Percentiles rank a stretch among this genome's conserved stretches.
Evolutionary conservation across 2,113 vertebrate species (phyloP).

Genomic region (Mobula hypostoma): DNA sequence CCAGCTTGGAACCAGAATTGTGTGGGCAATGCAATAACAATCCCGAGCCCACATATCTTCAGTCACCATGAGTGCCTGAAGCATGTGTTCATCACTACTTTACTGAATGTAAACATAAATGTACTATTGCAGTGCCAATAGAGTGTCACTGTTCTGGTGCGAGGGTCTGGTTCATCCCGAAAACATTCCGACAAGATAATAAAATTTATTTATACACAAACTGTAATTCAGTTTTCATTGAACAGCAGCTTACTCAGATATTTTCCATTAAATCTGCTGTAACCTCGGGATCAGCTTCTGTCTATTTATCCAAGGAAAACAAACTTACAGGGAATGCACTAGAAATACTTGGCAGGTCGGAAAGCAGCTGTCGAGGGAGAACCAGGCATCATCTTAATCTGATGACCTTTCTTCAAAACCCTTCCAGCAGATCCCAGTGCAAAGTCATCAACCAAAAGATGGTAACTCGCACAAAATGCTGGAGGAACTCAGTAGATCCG

Average conservation of each 20-base stretch:
- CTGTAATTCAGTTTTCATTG: conserved; percentile 12
- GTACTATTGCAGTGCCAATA: not conserved
- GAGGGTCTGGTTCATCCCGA: not conserved
- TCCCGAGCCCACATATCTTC: not conserved
- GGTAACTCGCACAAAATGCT: too few species aligned
- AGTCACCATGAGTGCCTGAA: not conserved
- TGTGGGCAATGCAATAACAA: not conserved
- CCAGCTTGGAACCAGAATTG: not conserved
- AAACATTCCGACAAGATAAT: not conserved
- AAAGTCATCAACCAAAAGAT: too few species aligned
- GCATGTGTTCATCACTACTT: not conserved
- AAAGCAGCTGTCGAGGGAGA: too few species aligned
- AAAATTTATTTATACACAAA: not conserved
- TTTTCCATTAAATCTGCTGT: conserved; percentile 17
- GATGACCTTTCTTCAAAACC: too few species aligned
- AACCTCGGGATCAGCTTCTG: not conserved
- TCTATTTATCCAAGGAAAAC: not conserved
- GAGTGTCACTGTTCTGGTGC: not conserved
- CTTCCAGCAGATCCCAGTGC: too few species aligned
- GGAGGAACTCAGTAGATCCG: too few species aligned
- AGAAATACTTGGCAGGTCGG: too few species aligned
- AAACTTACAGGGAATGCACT: not conserved
- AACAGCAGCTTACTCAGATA: not conserved
- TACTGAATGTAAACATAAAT: conserved; percentile 1
- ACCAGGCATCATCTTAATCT: too few species aligned